A percentile compares a stretch with the other conserved stretches of the same genome.
phyloP scores from a whole-genome alignment of 2,113 vertebrate genomes.

The Struthidea cinerea region DNA sequence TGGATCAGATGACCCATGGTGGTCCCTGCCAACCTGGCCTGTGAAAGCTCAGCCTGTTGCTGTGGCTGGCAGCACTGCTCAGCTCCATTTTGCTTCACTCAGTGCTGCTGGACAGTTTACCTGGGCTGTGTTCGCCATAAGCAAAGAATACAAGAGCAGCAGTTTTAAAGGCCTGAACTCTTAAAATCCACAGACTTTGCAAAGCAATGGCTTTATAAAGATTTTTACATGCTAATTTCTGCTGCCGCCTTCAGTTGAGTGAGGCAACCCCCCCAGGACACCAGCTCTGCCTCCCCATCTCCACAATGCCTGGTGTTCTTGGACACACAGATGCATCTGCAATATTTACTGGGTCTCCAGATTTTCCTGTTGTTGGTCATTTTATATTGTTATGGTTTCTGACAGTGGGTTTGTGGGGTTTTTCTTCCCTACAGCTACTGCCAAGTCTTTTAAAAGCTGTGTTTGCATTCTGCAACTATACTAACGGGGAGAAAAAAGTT shows the following conservation, averaged over 20 bases:
- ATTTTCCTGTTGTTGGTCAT: background rate
- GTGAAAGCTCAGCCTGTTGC: rapidly evolving
- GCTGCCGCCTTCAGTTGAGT: background rate
- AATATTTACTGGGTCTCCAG: no score
- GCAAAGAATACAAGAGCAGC: no score
- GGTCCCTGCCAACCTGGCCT: background rate
- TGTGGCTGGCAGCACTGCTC: rapidly evolving
- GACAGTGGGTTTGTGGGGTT: rapidly evolving
- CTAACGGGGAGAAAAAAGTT: background rate
- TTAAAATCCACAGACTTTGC: background rate
- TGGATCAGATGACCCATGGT: background rate
- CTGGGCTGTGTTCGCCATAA: rapidly evolving
- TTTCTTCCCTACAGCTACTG: background rate
- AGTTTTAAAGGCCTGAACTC: background rate
- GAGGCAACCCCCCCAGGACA: rapidly evolving
- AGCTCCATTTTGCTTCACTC: background rate
- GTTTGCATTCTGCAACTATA: background rate
- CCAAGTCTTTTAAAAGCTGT: background rate
- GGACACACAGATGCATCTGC: rapidly evolving
- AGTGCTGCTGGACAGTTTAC: background rate
- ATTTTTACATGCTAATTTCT: background rate
- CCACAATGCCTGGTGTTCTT: background rate
- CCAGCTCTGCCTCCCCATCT: background rate
- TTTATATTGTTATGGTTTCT: background rate
- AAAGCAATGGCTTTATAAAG: background rate